phyloP scores from a whole-genome alignment of 2,113 vertebrate species.

The Centropristis striata region DNA sequence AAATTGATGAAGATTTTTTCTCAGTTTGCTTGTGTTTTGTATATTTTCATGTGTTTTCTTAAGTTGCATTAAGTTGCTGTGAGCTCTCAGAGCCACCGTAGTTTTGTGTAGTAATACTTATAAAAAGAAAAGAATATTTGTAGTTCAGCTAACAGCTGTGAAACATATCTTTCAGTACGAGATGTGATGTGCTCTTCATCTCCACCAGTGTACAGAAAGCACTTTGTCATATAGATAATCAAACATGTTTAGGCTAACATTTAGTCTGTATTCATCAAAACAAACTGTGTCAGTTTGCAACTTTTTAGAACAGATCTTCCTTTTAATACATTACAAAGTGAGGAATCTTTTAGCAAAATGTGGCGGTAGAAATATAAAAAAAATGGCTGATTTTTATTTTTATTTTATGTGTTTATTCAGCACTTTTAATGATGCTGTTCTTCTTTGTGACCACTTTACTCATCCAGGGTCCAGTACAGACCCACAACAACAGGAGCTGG shows the following conservation, averaged over 20 bases:
- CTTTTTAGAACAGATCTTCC: conserved; percentile 15
- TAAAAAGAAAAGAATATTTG: conserved; percentile 10
- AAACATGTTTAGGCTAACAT: conserved; percentile 45
- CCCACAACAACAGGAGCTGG: conserved; percentile 4
- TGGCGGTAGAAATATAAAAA: conserved; percentile 25
- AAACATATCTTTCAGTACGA: conserved; percentile 46
- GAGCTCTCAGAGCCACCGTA: no score
- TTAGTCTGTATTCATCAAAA: conserved; percentile 46
- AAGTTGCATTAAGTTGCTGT: no score
- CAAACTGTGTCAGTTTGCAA: conserved; percentile 42
- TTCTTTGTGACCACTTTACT: conserved; percentile 70
- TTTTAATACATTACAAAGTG: conserved; percentile 28
- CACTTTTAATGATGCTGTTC: conserved; percentile 62
- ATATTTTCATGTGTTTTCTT: no score
- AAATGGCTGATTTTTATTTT: conserved; percentile 22
- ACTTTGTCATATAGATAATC: conserved; percentile 47
- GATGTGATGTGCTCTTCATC: conserved; percentile 29
- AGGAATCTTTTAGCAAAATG: conserved; percentile 23
- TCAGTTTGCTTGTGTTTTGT: no score
- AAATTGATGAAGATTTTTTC: no score
- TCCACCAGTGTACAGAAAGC: conserved; percentile 36
- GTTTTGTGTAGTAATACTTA: not conserved
- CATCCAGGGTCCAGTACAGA: conserved; percentile 32
- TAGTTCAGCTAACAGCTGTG: conserved; percentile 23
- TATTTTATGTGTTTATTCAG: conserved; percentile 56